These are phyloP conservation scores for Labeo catla DNA, from an alignment of 2,113 vertebrate species.

Conservation along the genomic window DNA sequence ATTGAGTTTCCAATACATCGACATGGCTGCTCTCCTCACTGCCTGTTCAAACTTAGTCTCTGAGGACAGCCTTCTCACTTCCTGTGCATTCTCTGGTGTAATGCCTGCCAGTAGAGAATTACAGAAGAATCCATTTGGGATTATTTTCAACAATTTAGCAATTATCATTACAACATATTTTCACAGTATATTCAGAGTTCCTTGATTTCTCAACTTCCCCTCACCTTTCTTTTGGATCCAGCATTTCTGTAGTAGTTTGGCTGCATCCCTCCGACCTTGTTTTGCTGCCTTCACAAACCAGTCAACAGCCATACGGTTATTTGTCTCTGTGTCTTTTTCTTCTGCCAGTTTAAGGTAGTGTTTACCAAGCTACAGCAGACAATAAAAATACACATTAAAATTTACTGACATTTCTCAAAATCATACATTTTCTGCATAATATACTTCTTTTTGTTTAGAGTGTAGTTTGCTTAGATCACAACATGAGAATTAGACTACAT, in stretches of 20 bases:
- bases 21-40: constrained; percentile 90
- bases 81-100: constrained; percentile 86
- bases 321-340: constrained; percentile 80
- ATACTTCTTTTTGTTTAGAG: neutral
- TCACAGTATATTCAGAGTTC: neutral
- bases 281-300: constrained; percentile 92
- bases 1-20: constrained; percentile 97
- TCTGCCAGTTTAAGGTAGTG: constrained; percentile 85
- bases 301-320: constrained; percentile 82
- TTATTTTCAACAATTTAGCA: neutral
- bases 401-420: neutral
- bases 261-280: constrained; percentile 88
- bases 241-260: constrained; percentile 83
- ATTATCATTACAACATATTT: neutral
- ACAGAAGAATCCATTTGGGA: neutral
- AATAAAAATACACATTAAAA: constrained; percentile 10
- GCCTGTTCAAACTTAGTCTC: constrained; percentile 92
- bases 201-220: neutral
- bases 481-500: constrained; percentile 31
- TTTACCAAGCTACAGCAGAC: constrained; percentile 82
- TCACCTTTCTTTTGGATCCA: constrained; percentile 88
- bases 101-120: constrained; percentile 78
- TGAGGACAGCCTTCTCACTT: constrained; percentile 82
- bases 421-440: neutral
- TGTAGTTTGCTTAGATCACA: neutral